Base-by-base conservation (phyloP, 2,888 invertebrate species). In the Sabatieria punctata region DNA sequence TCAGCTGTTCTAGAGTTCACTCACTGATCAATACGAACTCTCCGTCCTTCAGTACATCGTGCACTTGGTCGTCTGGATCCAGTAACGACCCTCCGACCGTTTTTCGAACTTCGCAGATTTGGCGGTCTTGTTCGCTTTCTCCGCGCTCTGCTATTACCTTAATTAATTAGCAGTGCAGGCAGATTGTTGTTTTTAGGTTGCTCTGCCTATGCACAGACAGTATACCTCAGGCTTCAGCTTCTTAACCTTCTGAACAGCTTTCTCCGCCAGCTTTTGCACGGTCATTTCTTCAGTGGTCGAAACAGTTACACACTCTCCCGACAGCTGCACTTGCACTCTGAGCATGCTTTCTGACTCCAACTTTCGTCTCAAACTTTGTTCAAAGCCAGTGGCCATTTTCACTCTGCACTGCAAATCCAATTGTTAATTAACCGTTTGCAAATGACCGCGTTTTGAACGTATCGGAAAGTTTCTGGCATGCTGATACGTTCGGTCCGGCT, bases 1-100 rank as follows among this genome's bases (percentile, higher is more conserved):
- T 33, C 33, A 33, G n/a, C n/a, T 13, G n/a, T n/a, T 11, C 33
- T 33, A 13, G 38, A 13, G 8, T 38, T 4, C 15, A 53, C 70
- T 65, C 63, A 75, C 75, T 74, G 26, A 75, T 70, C 19, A 73
- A 71, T 13, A 77, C 71, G 59, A 74, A 76, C 54, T 77, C 77
- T 55, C 75, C 73, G 56, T 76, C 75, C 53, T 75, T 74, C 21
- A 77, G 62, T 6, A 75, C 73, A 46, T 73, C 71, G 39, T 60
- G 61, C 38, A 76, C 68, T 15, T 61, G 43, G 57, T 77, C 76
- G 50, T 73, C 73, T 0, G 70, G 70, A 57, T 76, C 75, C 25
- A 76, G 59, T 36, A 76, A 68, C 3, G 75, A 74, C 4, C 75
- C 75, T 2, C 75, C 75, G 54, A 73, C 65, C 1, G 75, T 73